Base-by-base conservation (phyloP, 2,888 invertebrate species). In the Zaprionus obscuricornis region DNA sequence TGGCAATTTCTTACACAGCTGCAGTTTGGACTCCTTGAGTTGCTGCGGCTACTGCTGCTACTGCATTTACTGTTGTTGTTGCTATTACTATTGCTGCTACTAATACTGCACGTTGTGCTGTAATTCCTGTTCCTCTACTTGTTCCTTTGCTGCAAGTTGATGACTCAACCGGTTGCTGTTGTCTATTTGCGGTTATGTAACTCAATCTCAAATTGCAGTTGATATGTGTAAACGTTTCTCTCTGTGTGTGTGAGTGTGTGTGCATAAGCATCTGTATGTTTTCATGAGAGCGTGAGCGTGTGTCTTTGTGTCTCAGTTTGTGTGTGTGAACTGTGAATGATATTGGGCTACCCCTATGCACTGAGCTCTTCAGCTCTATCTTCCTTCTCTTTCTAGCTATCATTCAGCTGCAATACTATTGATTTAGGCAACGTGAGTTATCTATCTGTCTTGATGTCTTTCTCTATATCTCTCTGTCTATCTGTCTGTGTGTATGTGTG, bases 181-280 rank as follows among this genome's bases (percentile, higher is more conserved):
- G 83, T 82, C 77, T 77, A 70, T 77, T 85, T 77, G 85, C 62
- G 83, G 83, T 70, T 83, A 57, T 57, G 65, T 66, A 79, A 79
- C 85, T 79, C 66, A 85, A 67, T 72, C 73, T 83, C 76, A 46
- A n/a, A 79, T 75, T 85, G 65, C 79, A 52, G 24, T 58, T 49
- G 45, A 31, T 47, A 40, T 57, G 43, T 46, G 14, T 27, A 42
- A 33, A 10, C 14, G 46, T 59, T 56, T 39, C 29, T 42, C 13
- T 42, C 42, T 36, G 39, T 24, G 50, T 56, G 45, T 50, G 29
- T 49, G 34, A 4, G 24, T 43, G 43, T 34, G 29, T 54, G 33
- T 45, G 36, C 11, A 13, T 13, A 17, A 10, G 20, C 16, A 7
- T 37, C n/a, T n/a, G n/a, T n/a, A n/a, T n/a, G n/a, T n/a, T n/a